phyloP scores from a whole-genome alignment of 2,888 invertebrate genomes.

The Acanthosoma haemorrhoidale region DNA sequence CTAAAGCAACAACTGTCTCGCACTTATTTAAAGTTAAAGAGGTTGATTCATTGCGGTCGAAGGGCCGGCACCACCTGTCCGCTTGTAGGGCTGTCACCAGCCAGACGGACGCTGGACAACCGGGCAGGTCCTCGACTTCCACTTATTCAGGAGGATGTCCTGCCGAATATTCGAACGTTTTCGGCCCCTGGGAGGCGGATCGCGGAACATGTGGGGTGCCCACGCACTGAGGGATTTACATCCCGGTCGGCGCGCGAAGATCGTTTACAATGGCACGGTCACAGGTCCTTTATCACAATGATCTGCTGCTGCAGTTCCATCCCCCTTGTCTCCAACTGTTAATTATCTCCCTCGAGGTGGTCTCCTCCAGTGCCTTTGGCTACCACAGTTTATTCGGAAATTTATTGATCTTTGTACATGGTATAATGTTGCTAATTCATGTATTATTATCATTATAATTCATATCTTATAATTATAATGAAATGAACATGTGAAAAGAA shows the following conservation, averaged over 20 bases:
- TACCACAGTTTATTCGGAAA: too few relatives aligned
- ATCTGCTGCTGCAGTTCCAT: not conserved
- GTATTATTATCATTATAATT: too few relatives aligned
- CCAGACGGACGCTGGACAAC: not conserved
- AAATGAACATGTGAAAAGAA: too few relatives aligned
- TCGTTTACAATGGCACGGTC: slow-evolving; percentile 5
- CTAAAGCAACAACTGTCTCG: not conserved
- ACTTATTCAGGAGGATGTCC: not conserved
- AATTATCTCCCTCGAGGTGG: not conserved
- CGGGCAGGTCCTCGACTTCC: not conserved
- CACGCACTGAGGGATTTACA: slow-evolving; percentile 8
- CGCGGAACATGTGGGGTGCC: slow-evolving; percentile 9
- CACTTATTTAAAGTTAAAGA: not conserved
- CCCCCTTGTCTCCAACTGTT: not conserved
- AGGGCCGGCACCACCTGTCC: not conserved
- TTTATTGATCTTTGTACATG: too few relatives aligned
- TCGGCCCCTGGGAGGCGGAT: not conserved
- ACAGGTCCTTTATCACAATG: not conserved
- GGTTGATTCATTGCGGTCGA: not conserved
- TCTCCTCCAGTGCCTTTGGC: not conserved
- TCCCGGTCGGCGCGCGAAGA: not conserved
- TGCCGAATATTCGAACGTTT: not conserved
- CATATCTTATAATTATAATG: too few relatives aligned
- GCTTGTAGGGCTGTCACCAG: not conserved
- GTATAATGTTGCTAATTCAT: too few relatives aligned